phyloP scores from a whole-genome alignment of 1,140 invertebrate species.

The Aphis craccivora region DNA sequence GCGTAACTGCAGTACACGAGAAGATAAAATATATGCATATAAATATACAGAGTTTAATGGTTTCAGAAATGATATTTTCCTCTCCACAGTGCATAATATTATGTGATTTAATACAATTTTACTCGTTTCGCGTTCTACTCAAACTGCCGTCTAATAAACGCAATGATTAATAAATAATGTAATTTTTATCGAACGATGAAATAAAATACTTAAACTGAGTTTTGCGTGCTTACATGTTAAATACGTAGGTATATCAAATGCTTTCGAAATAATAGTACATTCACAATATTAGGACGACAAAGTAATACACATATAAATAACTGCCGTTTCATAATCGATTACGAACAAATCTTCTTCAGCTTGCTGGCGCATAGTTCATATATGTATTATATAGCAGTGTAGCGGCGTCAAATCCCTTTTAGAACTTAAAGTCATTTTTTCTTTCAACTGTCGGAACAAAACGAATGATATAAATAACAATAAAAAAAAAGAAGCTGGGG shows the following conservation, averaged over 20 bases:
- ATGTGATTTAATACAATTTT: not conserved
- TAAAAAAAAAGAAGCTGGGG: not conserved
- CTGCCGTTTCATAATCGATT: not conserved
- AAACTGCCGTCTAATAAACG: not conserved
- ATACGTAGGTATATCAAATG: not conserved
- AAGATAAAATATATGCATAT: too few relatives aligned
- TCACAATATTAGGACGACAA: not conserved
- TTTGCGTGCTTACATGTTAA: not conserved
- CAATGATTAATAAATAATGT: not conserved
- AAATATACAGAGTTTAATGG: too few relatives aligned
- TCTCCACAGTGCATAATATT: not conserved
- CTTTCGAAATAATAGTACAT: not conserved
- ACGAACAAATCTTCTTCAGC: conserved; percentile 7
- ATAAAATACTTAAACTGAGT: not conserved
- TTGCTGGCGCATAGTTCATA: not conserved
- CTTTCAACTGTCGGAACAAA: not conserved
- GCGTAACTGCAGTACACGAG: too few relatives aligned
- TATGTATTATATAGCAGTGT: not conserved
- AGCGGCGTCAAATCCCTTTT: not conserved
- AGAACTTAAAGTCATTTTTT: conserved; percentile 26
- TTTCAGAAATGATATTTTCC: not conserved
- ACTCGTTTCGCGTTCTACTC: not conserved
- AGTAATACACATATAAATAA: not conserved
- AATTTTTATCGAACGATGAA: not conserved
- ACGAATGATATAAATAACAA: not conserved